These are phyloP conservation scores for Lanius collurio DNA, from an alignment of 2,113 vertebrate species.

Conservation along the genomic window DNA sequence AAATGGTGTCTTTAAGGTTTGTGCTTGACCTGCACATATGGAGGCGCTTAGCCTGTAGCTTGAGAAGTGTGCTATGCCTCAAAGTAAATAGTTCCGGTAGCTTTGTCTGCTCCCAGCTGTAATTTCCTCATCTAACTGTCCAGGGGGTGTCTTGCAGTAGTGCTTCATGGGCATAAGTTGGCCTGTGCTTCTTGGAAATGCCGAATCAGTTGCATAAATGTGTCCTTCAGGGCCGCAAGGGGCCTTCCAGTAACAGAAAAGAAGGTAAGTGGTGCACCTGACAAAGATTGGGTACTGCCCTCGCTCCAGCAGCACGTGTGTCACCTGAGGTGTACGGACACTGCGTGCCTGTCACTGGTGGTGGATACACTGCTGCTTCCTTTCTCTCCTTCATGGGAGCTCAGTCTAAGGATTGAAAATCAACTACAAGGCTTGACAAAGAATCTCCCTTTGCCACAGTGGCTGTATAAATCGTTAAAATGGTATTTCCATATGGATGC, in stretches of 20 bases:
- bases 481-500: neutral
- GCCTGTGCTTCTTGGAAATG: neutral
- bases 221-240: neutral
- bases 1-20: neutral
- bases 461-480: neutral
- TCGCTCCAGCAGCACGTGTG: rapidly evolving
- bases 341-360: neutral
- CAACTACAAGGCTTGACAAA: neutral
- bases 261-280: constrained; percentile 17
- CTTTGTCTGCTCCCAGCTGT: neutral
- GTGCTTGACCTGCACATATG: neutral
- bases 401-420: neutral
- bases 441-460: neutral
- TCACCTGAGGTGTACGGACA: rapidly evolving
- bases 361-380: neutral
- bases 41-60: neutral
- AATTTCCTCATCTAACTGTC: neutral
- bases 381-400: neutral
- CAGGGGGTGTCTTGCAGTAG: neutral
- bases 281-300: neutral
- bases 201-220: neutral
- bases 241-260: neutral
- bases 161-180: neutral
- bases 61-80: neutral
- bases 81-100: neutral